Evolutionary conservation across 2,113 vertebrate species (phyloP).

Genomic region (Euleptes europaea): DNA sequence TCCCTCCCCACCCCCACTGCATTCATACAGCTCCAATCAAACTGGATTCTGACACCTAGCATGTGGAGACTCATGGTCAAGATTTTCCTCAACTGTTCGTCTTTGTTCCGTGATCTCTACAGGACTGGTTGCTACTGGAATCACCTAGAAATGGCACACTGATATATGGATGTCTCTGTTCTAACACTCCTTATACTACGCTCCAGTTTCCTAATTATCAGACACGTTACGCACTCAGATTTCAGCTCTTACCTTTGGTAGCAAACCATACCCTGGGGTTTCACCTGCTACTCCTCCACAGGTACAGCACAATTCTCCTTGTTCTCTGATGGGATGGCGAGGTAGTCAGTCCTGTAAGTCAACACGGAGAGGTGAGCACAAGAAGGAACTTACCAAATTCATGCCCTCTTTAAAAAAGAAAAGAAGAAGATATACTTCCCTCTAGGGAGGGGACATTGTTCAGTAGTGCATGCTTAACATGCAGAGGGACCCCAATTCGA

Average conservation of each 20-base stretch:
- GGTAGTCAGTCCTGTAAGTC: constrained; percentile 89
- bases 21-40: background rate
- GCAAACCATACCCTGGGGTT: background rate
- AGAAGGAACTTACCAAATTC: constrained; percentile 18
- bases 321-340: constrained; percentile 94
- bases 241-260: constrained; percentile 38
- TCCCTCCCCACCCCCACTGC: background rate
- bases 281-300: constrained; percentile 84
- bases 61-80: background rate
- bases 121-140: background rate
- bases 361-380: constrained; percentile 32
- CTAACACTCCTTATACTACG: background rate
- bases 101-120: background rate
- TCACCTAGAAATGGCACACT: background rate
- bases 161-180: background rate
- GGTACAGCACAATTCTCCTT: constrained; percentile 88
- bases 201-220: background rate
- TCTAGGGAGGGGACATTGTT: no score
- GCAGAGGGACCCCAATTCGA: background rate
- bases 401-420: background rate
- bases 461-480: background rate
- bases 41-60: background rate
- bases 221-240: background rate
- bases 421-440: no score
- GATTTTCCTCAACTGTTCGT: background rate